Base-by-base conservation (phyloP, 2,888 invertebrate genomes). In the Augochlorella aurata region DNA sequence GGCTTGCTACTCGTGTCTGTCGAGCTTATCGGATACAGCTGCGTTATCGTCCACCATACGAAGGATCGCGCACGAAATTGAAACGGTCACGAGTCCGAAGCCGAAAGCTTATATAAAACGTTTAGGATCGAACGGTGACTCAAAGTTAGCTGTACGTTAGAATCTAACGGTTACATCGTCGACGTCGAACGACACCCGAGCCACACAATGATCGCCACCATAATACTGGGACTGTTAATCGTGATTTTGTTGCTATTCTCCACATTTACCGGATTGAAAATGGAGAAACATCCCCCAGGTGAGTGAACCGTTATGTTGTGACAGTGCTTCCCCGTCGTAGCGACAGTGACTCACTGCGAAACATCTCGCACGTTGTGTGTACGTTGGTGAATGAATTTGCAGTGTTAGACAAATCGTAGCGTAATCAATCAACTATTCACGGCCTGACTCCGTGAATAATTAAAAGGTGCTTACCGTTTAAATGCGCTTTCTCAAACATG, bases 201-300 rank as follows among this genome's bases (percentile, higher is more conserved):
- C 58, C 29, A 29, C 58, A 16, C 7, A 58, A 24, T 16, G 2
- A 8, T 24, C 50, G 79, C 45, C 16, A 81, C 45, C 16, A 14
- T 71, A 50, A 1, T 38, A 10, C 12, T 80, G 16, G 14, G 12
- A 5, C 4, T 74, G n/a, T 14, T 52, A 9, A 67, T 73, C 10
- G n/a, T 82, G n/a, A 21, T 66, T 24, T n/a, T 86, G 54, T 0
- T 81, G 29, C 14, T 77, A 2, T 9, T 76, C 14, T 49, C 2
- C 2, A 0, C 54, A 16, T 0, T 4, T 2, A 10, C 44, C 1
- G 44, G 9, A 12, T 44, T 49, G 52, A 75, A 52, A 10, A 16
- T 4, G 29, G 21, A 45, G 8, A 66, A 74, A 0, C 4, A 10
- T 16, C 85, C 85, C 7, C 87, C 87, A 88, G 87, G 87, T 88